These are phyloP conservation scores for Troides oblongomaculatus DNA, from an alignment of 2,888 invertebrate genomes.

Conservation along the genomic window DNA sequence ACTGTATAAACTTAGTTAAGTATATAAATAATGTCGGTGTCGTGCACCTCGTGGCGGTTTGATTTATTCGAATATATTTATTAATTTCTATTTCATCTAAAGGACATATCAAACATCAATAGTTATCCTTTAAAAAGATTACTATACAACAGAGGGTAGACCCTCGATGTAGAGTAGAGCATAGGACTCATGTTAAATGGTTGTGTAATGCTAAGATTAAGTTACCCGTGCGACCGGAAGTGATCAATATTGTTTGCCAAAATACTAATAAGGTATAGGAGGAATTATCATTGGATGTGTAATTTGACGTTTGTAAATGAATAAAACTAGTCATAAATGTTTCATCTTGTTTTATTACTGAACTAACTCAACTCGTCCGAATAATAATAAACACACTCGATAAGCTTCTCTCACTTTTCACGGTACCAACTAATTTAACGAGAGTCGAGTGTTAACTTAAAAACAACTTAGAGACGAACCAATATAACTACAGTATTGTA, in stretches of 20 bases:
- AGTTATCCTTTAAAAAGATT: background rate
- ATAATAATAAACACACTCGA: background rate
- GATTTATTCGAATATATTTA: background rate
- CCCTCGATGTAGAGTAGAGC: background rate
- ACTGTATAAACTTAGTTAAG: background rate
- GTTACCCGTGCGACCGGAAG: slow-evolving; percentile 43
- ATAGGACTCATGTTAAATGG: slow-evolving; percentile 31
- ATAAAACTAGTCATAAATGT: slow-evolving; percentile 68
- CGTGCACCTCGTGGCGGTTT: background rate
- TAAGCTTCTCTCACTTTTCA: background rate
- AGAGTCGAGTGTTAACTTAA: too few relatives aligned
- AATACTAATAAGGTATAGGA: slow-evolving; percentile 50
- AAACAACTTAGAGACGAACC: background rate
- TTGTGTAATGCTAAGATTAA: slow-evolving; percentile 40
- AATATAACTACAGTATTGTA: background rate
- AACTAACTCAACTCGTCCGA: background rate
- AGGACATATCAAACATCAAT: slow-evolving; percentile 17
- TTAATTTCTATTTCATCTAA: background rate
- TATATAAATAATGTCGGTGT: background rate
- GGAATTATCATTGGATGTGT: slow-evolving; percentile 56
- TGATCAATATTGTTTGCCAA: slow-evolving; percentile 56
- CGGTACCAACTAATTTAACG: background rate
- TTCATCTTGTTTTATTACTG: slow-evolving; percentile 34
- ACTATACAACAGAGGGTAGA: background rate
- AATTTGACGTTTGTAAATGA: slow-evolving; percentile 62